Evolutionary conservation across 2,888 invertebrate genomes (phyloP).

Genomic region (Conus canariensis): DNA sequence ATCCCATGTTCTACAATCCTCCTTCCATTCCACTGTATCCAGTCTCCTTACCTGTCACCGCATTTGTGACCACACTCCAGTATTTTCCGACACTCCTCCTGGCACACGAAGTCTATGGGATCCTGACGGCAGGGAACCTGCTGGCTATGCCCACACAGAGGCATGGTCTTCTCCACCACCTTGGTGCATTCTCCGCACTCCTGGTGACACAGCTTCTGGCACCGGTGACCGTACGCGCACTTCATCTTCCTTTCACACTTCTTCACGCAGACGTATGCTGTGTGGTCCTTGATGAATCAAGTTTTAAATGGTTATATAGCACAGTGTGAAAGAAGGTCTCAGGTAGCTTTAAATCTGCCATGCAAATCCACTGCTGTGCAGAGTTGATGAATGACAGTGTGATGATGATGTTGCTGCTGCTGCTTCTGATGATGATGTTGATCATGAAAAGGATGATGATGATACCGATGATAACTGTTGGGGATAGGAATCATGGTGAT

Average conservation of each 20-base stretch:
- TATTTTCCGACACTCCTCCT: constrained; percentile 21
- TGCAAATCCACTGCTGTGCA: too few species aligned
- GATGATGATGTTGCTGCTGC: too few species aligned
- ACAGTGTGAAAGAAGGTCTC: too few species aligned
- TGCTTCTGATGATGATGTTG: too few species aligned
- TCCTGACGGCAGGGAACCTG: constrained; percentile 63
- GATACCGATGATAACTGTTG: too few species aligned
- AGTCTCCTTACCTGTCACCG: constrained; percentile 23
- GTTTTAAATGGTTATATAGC: too few species aligned
- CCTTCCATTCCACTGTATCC: too few species aligned
- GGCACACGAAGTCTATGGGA: constrained; percentile 49
- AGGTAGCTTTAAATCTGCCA: too few species aligned
- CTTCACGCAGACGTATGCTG: constrained; percentile 71
- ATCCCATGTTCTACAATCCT: too few species aligned
- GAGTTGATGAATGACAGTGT: too few species aligned
- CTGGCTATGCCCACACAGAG: constrained; percentile 69
- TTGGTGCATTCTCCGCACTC: constrained; percentile 67
- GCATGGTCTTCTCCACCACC: constrained; percentile 60
- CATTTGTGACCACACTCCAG: constrained; percentile 44
- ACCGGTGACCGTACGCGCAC: constrained; percentile 54
- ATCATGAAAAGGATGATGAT: too few species aligned
- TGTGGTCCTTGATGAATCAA: constrained; percentile 78
- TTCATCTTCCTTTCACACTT: constrained; percentile 55
- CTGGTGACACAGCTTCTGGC: constrained; percentile 80
- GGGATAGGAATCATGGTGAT: too few species aligned